Conservation (phyloP, 2,797 vertebrate species). For the Takifugu ocellatus region DNA sequence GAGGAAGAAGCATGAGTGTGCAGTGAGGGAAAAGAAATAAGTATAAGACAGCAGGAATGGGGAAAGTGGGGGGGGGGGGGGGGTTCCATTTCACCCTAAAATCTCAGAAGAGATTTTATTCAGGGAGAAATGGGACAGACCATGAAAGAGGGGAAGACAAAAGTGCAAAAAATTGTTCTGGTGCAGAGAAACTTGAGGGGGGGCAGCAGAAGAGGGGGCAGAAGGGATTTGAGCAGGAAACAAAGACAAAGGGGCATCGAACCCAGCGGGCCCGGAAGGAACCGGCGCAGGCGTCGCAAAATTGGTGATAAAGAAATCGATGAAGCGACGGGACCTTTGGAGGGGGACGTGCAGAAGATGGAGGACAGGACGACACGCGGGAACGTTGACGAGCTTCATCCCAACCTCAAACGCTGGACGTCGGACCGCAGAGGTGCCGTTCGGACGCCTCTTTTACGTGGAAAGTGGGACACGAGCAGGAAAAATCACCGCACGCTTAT, state of each 20-base stretch:
- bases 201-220: constrained; percentile 35
- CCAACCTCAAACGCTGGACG: too few relatives aligned
- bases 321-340: constrained; percentile 37
- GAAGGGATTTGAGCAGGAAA: constrained; percentile 21
- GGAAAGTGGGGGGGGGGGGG: constrained; percentile 33
- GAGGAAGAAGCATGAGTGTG: constrained; percentile 48
- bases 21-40: constrained; percentile 40
- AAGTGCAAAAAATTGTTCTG: constrained; percentile 47
- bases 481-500: constrained; percentile 28
- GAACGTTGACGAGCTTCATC: too few relatives aligned
- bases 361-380: too few relatives aligned
- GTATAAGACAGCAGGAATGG: constrained; percentile 42
- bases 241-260: constrained; percentile 12
- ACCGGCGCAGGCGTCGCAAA: constrained; percentile 24
- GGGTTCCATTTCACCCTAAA: constrained; percentile 30
- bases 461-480: constrained; percentile 1
- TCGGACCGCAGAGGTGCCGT: too few relatives aligned
- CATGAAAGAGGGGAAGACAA: constrained; percentile 35
- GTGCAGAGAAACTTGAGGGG: constrained; percentile 34
- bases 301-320: constrained; percentile 15
- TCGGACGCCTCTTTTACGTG: neutral
- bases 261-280: constrained; percentile 8
- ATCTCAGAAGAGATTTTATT: constrained; percentile 34
- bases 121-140: constrained; percentile 25
- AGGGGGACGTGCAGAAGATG: constrained; percentile 23